phyloP scores from a whole-genome alignment of 1,140 invertebrate genomes.

The Caenorhabditis tropicalis region DNA sequence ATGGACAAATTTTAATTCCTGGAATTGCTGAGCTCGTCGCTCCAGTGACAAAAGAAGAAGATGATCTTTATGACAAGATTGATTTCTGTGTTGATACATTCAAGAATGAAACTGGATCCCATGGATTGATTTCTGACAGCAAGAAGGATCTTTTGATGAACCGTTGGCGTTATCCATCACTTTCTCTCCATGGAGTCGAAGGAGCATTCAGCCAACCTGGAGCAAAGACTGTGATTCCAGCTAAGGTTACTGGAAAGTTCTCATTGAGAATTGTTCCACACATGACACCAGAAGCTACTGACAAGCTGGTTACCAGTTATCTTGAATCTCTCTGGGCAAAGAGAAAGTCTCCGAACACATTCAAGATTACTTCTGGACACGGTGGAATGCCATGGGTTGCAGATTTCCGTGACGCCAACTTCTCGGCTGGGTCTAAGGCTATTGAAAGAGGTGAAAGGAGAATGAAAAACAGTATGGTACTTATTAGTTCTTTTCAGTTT shows the following conservation, averaged over 20 bases:
- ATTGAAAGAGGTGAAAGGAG: constrained; percentile 82
- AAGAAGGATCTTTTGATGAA: constrained; percentile 76
- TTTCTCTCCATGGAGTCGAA: constrained; percentile 78
- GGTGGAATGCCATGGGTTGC: constrained; percentile 89
- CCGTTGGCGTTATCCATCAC: constrained; percentile 66
- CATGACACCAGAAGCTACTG: constrained; percentile 79
- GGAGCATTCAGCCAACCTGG: constrained; percentile 91
- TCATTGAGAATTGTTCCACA: constrained; percentile 92
- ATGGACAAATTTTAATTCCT: constrained; percentile 84
- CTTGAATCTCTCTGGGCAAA: constrained; percentile 57
- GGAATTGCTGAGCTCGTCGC: constrained; percentile 82
- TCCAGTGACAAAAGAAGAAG: constrained; percentile 79
- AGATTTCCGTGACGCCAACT: constrained; percentile 89
- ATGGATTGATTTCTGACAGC: constrained; percentile 79
- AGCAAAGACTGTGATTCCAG: constrained; percentile 91
- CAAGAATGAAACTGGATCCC: constrained; percentile 79
- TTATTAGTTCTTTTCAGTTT: constrained; percentile 83
- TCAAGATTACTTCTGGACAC: constrained; percentile 76
- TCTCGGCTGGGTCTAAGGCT: constrained; percentile 84
- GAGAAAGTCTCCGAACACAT: constrained; percentile 54
- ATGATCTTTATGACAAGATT: constrained; percentile 83
- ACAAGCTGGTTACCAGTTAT: constrained; percentile 51
- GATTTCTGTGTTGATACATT: constrained; percentile 88
- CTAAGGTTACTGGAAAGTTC: constrained; percentile 87
- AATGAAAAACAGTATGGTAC: too few relatives aligned